Conservation (phyloP, 2,888 invertebrate species). For the Idaea dimidiata region DNA sequence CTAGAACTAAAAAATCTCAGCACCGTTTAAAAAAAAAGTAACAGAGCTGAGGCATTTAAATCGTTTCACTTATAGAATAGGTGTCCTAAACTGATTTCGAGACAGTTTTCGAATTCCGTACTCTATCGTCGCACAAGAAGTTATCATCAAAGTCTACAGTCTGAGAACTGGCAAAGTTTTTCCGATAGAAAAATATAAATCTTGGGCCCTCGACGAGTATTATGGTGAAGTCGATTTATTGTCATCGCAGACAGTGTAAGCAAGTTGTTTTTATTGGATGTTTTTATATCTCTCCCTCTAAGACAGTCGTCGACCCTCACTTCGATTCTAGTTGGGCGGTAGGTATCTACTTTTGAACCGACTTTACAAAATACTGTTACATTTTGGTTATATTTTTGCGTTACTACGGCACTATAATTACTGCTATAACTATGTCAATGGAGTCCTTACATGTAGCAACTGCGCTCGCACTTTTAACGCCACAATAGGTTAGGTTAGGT, state of each 20-base stretch:
- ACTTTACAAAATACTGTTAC: too few relatives aligned
- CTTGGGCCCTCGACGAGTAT: not conserved
- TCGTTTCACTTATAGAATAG: too few relatives aligned
- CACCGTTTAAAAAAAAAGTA: too few relatives aligned
- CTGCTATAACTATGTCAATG: too few relatives aligned
- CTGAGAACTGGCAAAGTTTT: not conserved
- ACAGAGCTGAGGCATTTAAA: too few relatives aligned
- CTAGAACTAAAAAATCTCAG: too few relatives aligned
- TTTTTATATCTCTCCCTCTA: not conserved
- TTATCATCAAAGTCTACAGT: not conserved
- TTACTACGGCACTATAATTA: too few relatives aligned
- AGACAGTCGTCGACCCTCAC: not conserved
- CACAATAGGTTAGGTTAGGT: too few relatives aligned
- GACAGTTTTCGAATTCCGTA: not conserved
- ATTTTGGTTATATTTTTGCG: too few relatives aligned
- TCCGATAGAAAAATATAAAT: not conserved
- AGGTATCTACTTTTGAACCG: not conserved
- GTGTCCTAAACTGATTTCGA: too few relatives aligned
- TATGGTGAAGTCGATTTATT: not conserved
- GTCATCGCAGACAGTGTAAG: not conserved
- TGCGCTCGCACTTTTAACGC: too few relatives aligned
- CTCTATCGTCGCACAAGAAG: not conserved
- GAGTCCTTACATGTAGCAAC: too few relatives aligned
- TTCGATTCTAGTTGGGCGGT: not conserved
- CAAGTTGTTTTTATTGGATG: not conserved